Conservation (phyloP, 64 coral and sea anemone species). For the Pachyseris speciosa region DNA sequence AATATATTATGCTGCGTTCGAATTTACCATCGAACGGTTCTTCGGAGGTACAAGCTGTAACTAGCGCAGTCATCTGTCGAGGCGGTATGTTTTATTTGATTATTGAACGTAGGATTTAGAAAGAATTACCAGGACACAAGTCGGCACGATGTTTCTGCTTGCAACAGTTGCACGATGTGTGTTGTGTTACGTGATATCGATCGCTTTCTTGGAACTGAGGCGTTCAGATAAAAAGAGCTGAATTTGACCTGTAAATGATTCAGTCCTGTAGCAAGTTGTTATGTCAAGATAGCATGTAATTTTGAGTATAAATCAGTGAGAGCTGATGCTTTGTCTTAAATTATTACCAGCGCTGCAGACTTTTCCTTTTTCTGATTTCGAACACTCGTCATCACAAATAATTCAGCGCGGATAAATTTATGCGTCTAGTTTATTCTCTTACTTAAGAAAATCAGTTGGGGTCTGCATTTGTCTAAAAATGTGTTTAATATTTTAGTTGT, state of each 20-base stretch:
- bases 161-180: background rate
- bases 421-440: background rate
- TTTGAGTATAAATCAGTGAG: background rate
- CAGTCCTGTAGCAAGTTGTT: background rate
- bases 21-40: conserved; percentile 21
- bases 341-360: background rate
- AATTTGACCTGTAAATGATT: background rate
- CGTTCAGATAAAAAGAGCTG: background rate
- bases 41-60: background rate
- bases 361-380: background rate
- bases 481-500: conserved; percentile 45
- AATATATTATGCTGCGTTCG: conserved; percentile 13
- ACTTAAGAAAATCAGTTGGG: background rate
- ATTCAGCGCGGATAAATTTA: conserved; percentile 14
- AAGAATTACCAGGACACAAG: background rate
- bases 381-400: background rate
- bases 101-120: background rate
- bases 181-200: background rate
- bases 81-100: background rate
- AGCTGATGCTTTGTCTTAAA: background rate
- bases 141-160: background rate
- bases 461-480: conserved; percentile 13
- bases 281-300: background rate
- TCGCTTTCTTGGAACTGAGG: background rate
- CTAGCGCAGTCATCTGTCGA: background rate